Base-by-base conservation (phyloP, 2,888 invertebrate species). In the Melanostoma mellinum region DNA sequence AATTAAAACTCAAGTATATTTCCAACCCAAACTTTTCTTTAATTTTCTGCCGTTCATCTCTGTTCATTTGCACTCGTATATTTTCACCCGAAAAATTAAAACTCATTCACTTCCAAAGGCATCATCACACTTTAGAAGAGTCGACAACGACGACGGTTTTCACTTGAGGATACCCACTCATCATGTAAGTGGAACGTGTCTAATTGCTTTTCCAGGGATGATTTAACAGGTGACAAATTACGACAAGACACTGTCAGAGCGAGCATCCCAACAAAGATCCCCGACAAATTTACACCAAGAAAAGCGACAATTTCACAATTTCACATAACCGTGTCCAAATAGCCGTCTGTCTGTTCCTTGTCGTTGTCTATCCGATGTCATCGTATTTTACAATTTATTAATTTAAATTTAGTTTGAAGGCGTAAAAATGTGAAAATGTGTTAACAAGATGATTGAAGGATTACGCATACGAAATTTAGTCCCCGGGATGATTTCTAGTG, bases 221-320 rank as follows among this genome's bases (percentile, higher is more conserved):
- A 84, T 85, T 86, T 85, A 86, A 73, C 86, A 86, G 86, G 86
- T 86, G 86, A 86, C 86, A 86, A 86, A 86, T 86, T 86, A 78
- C 79, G 82, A 77, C 75, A 85, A 85, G 65, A 61, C 67, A 79
- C 67, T 72, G 74, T 10, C 73, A 72, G 30, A 60, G 58, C 46
- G 6, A 65, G 36, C 36, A 9, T 38, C 48, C 20, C 69, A 53
- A 35, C 44, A 52, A 58, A 58, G 56, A 56, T 32, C 32, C 8
- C 32, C 58, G 30, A 9, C 1, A 36, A 56, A 9, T 42, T 65
- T 56, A 77, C 63, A 63, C 40, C 42, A 36, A 32, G n/a, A 60
- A 58, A 58, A 32, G 36, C 56, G 20, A 32, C 4, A 40, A 73
- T 61, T 72, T 60, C 44, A 71, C 30, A 32, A 55, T 63, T 73